Evolutionary conservation across 2,888 invertebrate species (phyloP).

Genomic region (Tricholauxania praeusta): DNA sequence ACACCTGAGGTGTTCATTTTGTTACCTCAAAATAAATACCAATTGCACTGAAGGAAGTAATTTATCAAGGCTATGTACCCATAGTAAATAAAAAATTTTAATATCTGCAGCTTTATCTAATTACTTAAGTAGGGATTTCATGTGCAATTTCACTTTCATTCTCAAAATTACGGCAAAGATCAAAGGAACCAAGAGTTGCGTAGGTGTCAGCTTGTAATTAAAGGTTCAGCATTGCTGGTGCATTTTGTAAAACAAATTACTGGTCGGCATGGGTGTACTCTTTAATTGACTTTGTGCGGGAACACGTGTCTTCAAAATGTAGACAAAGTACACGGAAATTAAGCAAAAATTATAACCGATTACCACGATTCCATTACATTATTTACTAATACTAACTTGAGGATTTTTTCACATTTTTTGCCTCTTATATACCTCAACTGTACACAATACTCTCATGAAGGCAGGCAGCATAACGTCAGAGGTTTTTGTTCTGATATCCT

Average conservation of each 20-base stretch:
- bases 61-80: constrained; percentile 14
- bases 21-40: neutral
- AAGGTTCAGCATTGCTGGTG: neutral
- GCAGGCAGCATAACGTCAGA: no score
- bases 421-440: no score
- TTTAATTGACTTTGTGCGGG: constrained; percentile 22
- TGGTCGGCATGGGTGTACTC: constrained; percentile 10
- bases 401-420: no score
- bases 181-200: neutral
- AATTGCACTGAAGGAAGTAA: constrained; percentile 14
- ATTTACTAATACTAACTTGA: no score
- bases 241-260: neutral
- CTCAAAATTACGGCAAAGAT: constrained; percentile 2
- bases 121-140: neutral
- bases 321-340: no score
- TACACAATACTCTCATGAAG: no score
- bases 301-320: neutral
- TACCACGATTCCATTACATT: no score
- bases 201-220: constrained; percentile 3
- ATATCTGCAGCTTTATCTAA: neutral
- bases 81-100: no score
- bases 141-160: constrained; percentile 27
- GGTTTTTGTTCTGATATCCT: no score
- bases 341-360: no score
- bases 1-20: constrained; percentile 33